phyloP scores from a whole-genome alignment of 2,888 invertebrate genomes.

The Ophion ellenae region DNA sequence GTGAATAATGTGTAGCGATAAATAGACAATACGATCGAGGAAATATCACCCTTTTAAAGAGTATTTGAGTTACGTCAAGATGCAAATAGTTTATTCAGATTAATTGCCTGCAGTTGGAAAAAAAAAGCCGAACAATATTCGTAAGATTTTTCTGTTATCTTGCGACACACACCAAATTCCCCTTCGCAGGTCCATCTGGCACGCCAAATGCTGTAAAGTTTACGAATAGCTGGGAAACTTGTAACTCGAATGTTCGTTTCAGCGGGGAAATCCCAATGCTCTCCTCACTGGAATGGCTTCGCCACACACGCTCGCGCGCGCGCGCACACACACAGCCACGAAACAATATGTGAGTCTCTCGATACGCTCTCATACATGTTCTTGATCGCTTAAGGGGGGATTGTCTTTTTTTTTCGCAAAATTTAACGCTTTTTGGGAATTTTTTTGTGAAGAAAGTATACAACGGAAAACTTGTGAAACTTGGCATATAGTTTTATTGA shows the following conservation, averaged over 20 bases:
- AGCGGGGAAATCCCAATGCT: slow-evolving; percentile 55
- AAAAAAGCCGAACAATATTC: not conserved
- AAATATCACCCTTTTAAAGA: not conserved
- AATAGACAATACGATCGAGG: not conserved
- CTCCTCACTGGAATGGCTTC: slow-evolving; percentile 24
- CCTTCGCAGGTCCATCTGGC: not conserved
- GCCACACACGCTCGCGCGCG: not conserved
- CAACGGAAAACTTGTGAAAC: too few species aligned
- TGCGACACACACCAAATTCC: not conserved
- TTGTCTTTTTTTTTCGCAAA: too few species aligned
- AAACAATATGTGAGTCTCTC: not conserved
- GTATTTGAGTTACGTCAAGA: too few species aligned
- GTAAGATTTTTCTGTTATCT: too few species aligned
- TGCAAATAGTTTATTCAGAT: not conserved
- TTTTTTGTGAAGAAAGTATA: too few species aligned
- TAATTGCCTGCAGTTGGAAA: not conserved
- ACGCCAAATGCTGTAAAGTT: slow-evolving; percentile 19
- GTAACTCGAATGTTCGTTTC: slow-evolving; percentile 27
- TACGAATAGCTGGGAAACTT: slow-evolving; percentile 20
- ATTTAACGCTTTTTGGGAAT: too few species aligned
- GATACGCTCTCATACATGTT: not conserved
- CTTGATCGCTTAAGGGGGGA: too few species aligned
- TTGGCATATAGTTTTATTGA: too few species aligned
- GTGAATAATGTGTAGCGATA: not conserved
- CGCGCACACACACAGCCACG: not conserved